Evolutionary conservation across 2,113 vertebrate species (phyloP), one percentile per base, ranked within the genome.

Genomic region (Ailurus styani): DNA sequence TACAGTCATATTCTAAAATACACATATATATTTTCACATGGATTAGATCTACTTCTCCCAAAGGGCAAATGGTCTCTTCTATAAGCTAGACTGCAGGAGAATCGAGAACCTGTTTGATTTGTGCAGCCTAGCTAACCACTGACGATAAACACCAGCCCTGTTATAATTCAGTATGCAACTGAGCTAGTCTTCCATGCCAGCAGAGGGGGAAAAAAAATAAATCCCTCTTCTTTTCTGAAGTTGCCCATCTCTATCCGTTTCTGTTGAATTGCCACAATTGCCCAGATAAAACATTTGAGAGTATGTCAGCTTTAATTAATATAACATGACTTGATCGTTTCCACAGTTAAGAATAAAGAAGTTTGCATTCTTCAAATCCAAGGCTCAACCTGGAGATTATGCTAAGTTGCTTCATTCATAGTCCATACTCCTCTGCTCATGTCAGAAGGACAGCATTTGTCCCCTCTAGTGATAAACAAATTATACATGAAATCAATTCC

Each of bases 401-500:
- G 99, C 98, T 99, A 99, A 99, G 87, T 98, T 97, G 97, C 98
- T 99, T 99, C 99, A 99, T 99, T 99, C 99, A 98, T 18, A 99
- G 99, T 99, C 99, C 98, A 98, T 95, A 95, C 99, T 99, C 97
- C 98, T 98, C 98, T 0, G 40, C 99, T 98, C 98, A 95, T 98
- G 99, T 99, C 99, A 99, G 99, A 95, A 98, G 99, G 99, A 99
- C 99, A 98, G 98, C 98, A 98, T 99, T 99, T 99, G 99, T 99
- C 98, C 98, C 99, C 99, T 99, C 99, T 98, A 98, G 99, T 99
- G 98, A 99, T 99, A 99, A 99, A 99, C 99, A 99, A 99, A 99
- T 99, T 99, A 99, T 99, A 99, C 99, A 99, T 99, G 98, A 99
- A 99, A 99, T 99, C 99, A 99, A 99, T 99, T 99, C 99, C 99